A percentile compares a stretch with the other conserved stretches of the same genome.
phyloP scores from a whole-genome alignment of 1,140 invertebrate genomes.

The Panulirus ornatus region DNA sequence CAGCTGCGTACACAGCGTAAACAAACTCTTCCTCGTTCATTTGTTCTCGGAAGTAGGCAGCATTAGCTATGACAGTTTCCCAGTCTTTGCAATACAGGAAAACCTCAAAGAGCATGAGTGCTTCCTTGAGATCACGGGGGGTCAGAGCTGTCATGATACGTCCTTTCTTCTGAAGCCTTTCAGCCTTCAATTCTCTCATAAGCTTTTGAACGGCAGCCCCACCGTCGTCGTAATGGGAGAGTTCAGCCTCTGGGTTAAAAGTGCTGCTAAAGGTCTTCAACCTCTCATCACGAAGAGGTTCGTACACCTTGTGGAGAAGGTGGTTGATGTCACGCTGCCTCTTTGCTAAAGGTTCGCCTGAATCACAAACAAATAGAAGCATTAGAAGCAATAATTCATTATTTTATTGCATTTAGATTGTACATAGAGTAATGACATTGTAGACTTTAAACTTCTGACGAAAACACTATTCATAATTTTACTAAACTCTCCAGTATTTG shows the following conservation, averaged over 20 bases:
- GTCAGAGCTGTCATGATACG: conserved; percentile 53
- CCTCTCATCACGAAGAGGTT: background rate
- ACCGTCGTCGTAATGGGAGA: conserved; percentile 6
- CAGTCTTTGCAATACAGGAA: conserved; percentile 34
- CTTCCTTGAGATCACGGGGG: conserved; percentile 28
- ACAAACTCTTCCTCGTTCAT: conserved; percentile 1
- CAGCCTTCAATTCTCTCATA: conserved; percentile 30
- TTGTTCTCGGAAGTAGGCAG: background rate
- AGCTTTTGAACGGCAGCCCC: conserved; percentile 17
- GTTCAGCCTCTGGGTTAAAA: conserved; percentile 6
- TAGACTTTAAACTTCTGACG: too few relatives aligned
- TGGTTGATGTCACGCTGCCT: conserved; percentile 46
- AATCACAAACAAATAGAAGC: background rate
- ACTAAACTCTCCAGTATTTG: background rate
- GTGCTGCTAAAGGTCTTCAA: conserved; percentile 1
- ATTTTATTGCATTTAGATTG: too few relatives aligned
- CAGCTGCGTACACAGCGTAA: conserved; percentile 23
- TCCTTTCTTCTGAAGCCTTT: conserved; percentile 28
- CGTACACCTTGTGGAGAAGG: conserved; percentile 42
- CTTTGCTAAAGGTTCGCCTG: conserved; percentile 20
- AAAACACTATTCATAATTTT: too few relatives aligned
- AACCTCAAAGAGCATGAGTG: conserved; percentile 36
- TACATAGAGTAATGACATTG: too few relatives aligned
- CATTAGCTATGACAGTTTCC: background rate
- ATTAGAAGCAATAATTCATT: too few relatives aligned